These are phyloP conservation scores for Neoascia interrupta DNA, from an alignment of 2,888 invertebrate species.

Conservation along the genomic window DNA sequence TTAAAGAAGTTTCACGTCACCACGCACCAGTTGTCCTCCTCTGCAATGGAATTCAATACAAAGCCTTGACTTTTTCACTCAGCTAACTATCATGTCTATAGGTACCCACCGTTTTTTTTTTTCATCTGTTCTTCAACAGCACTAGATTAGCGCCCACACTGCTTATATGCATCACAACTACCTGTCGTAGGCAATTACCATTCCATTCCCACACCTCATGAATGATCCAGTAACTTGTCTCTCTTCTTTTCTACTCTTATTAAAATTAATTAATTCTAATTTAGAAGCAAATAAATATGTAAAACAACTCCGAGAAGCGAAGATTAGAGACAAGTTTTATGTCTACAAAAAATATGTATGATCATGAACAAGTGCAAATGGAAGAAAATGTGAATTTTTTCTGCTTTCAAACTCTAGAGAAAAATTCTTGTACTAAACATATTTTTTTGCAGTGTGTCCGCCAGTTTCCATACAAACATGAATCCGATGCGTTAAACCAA, in stretches of 20 bases:
- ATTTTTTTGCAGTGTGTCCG: no score
- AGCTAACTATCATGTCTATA: slow-evolving; percentile 31
- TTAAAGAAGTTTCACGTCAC: slow-evolving; percentile 57
- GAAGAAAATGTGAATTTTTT: no score
- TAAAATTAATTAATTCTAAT: slow-evolving; percentile 56
- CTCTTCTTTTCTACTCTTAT: slow-evolving; percentile 39
- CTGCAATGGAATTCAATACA: slow-evolving; percentile 44
- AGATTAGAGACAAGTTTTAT: slow-evolving; percentile 38
- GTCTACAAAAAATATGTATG: no score
- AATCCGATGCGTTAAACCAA: no score
- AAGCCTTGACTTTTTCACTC: slow-evolving; percentile 60
- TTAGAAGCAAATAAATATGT: slow-evolving; percentile 31
- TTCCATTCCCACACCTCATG: slow-evolving; percentile 65
- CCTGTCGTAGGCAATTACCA: slow-evolving; percentile 64
- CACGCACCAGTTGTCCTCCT: slow-evolving; percentile 45
- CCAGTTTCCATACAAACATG: no score
- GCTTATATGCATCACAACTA: slow-evolving; percentile 58
- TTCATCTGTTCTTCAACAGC: slow-evolving; percentile 4
- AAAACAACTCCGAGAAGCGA: slow-evolving; percentile 49
- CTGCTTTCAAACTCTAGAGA: no score
- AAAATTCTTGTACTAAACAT: no score
- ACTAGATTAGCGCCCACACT: slow-evolving; percentile 59
- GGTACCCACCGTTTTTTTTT: background rate
- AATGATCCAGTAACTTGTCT: slow-evolving; percentile 31
- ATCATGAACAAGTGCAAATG: slow-evolving; percentile 31